Evolutionary conservation across 2,888 invertebrate species (phyloP), one percentile per base, ranked within the genome.

Genomic region (Stenotaenia linearis): DNA sequence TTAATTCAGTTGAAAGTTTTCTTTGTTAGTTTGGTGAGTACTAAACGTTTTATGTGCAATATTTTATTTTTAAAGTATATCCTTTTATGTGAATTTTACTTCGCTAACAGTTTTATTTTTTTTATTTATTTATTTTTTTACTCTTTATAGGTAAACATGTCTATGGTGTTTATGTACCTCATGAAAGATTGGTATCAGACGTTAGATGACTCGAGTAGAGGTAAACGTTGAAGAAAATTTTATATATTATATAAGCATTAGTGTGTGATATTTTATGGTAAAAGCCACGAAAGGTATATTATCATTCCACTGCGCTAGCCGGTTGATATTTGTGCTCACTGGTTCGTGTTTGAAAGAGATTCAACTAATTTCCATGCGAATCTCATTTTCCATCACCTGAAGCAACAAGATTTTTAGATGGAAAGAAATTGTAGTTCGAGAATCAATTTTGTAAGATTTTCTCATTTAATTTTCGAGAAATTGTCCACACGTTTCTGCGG

Each of bases 111-210:
- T n/a, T 23, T 23, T 23, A 69, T 4, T 25, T 69, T 25, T 25
- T 69, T 69, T 6, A 7, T 69, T 69, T 69, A 10, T 69, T 28
- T 28, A 7, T 69, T 25, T 61, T 12, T 28, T 28, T 69, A 7
- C 45, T 5, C n/a, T 69, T 69, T 69, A 12, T 28, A 69, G 69
- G 69, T 69, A 69, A 69, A 69, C 69, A 69, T 69, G 69, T 69
- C 69, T 69, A 69, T 69, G 69, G 69, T 69, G 69, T 69, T 69
- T 69, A 69, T 69, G 69, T 69, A 69, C 69, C 69, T 69, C 69
- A 69, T 69, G 69, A 69, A 69, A 69, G 69, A 69, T 69, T 69
- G 69, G 69, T 69, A 69, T 69, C 69, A 69, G 69, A 69, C 69
- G 69, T 69, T 69, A 69, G 69, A 69, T 69, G 69, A 69, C 69